Base-by-base conservation (phyloP, 2,113 vertebrate species). In the Pluvianellus socialis region DNA sequence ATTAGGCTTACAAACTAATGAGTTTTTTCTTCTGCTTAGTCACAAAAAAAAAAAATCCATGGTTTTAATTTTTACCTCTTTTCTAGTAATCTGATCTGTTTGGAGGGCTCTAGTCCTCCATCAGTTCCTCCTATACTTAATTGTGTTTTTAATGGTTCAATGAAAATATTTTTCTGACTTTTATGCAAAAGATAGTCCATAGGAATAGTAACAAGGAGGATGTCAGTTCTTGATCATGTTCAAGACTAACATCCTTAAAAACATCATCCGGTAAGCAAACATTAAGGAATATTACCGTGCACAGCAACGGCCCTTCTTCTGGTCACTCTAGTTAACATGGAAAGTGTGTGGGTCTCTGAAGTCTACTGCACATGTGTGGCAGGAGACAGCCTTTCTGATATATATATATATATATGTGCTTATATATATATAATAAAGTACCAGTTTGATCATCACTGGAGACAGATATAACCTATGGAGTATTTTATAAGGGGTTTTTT, bases 11-110 rank as follows among this genome's bases (percentile, higher is more conserved):
- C 55, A 44, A 77, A 42, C n/a, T 84, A 91, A 91, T 40, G 67
- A 95, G 63, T 28, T 45, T 73, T 90, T 95, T 90, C 44, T 86
- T 92, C 58, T 88, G 63, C 83, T 84, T 92, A 91, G 45, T 94
- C 79, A 91, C 62, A 55, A 44, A 44, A 82, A 94, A 53, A 82
- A 94, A 53, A 44, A 59, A 1, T 3, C 20, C 5, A 8, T 61
- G 7, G 68, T 90, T 79, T 7, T 68, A 55, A 40, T 65, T 79
- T 88, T 90, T 76, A 32, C n/a, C 33, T 86, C 23, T 73, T n/a
- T n/a, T 50, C 35, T 53, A 67, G 42, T 42, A 84, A 15, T 53
- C 45, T 71, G 40, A 35, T 80, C 59, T 89, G 4, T 42, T 92
- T 65, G 42, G 38, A 50, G 80, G 65, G 26, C 52, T 88, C 52